Evolutionary conservation across 1,140 invertebrate genomes (phyloP).

Genomic region (Pararge aegeria): DNA sequence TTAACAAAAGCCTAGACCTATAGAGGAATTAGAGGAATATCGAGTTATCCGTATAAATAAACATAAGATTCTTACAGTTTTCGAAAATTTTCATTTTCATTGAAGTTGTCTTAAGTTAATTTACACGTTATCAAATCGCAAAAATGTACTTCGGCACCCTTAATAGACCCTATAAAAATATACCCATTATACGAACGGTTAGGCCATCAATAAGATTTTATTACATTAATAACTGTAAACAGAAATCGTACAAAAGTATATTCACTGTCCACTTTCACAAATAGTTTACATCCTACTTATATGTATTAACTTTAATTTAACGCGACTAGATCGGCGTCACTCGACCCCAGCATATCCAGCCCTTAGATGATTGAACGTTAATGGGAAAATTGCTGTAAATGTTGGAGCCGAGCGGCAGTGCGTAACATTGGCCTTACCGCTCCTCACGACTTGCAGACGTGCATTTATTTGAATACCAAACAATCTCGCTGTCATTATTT

Average conservation of each 20-base stretch:
- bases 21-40: too few species aligned
- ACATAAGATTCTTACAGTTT: too few species aligned
- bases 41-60: too few species aligned
- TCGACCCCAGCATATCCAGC: constrained; percentile 49
- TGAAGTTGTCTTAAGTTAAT: too few species aligned
- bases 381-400: constrained; percentile 71
- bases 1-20: too few species aligned
- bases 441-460: constrained; percentile 63
- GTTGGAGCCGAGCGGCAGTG: constrained; percentile 48
- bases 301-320: constrained; percentile 54
- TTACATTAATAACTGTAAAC: not conserved
- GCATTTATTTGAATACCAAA: constrained; percentile 49
- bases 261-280: constrained; percentile 58
- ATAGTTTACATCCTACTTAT: constrained; percentile 69
- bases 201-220: too few species aligned
- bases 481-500: constrained; percentile 41
- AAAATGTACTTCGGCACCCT: too few species aligned
- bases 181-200: not conserved
- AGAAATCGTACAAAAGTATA: constrained; percentile 1
- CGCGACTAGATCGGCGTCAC: constrained; percentile 49
- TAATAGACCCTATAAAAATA: constrained; percentile 6
- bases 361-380: constrained; percentile 70
- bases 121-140: too few species aligned
- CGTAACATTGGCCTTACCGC: constrained; percentile 76
- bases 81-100: too few species aligned